phyloP scores from a whole-genome alignment of 2,113 vertebrate genomes.

The Hippolais icterina region DNA sequence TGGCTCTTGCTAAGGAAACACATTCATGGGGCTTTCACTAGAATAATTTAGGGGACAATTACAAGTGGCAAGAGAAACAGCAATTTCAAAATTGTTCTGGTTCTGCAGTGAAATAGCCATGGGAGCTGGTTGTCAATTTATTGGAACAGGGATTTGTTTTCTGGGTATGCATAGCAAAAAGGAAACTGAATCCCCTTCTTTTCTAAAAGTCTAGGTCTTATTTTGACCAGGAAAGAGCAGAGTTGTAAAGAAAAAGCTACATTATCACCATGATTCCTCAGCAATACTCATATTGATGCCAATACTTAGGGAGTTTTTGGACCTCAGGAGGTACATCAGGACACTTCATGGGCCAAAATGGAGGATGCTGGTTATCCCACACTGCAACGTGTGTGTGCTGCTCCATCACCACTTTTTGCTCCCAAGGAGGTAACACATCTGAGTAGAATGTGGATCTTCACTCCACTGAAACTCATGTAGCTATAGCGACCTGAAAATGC shows the following conservation, averaged over 20 bases:
- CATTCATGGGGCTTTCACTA: background rate
- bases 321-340: background rate
- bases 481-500: background rate
- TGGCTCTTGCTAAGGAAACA: background rate
- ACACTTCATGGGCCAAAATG: background rate
- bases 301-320: background rate
- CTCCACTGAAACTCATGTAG: background rate
- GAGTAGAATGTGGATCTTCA: background rate
- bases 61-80: rapidly evolving
- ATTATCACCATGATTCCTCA: background rate
- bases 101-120: background rate
- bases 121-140: background rate
- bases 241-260: background rate
- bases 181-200: background rate
- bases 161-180: background rate
- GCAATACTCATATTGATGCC: background rate
- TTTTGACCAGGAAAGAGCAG: background rate
- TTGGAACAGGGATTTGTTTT: background rate
- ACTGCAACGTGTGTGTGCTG: background rate
- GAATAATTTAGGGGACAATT: background rate
- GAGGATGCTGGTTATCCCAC: background rate
- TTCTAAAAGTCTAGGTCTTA: background rate
- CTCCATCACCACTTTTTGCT: background rate
- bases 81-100: background rate
- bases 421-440: background rate